phyloP scores from a whole-genome alignment of 2,113 vertebrate genomes.

The Bufo bufo region DNA sequence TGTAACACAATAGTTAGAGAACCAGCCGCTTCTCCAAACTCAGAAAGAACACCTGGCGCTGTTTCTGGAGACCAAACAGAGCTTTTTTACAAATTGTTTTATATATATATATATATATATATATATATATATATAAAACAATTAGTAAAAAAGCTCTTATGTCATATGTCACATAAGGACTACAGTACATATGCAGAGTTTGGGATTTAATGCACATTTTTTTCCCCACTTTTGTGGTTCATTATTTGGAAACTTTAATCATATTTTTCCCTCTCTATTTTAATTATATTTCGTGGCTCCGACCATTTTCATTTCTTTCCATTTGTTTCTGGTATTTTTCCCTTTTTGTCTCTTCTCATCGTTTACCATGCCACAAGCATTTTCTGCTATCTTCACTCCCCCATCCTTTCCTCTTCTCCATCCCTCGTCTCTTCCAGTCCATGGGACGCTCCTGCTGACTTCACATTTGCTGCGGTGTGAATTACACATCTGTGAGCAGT shows the following conservation, averaged over 20 bases:
- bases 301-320: not conserved
- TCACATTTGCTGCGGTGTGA: slow-evolving; percentile 91
- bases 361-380: not conserved
- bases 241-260: not conserved
- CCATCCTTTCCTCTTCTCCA: slow-evolving; percentile 28
- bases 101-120: no score
- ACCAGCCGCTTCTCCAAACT: no score
- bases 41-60: no score
- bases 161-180: no score
- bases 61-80: no score
- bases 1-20: no score
- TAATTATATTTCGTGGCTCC: not conserved
- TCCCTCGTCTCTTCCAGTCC: slow-evolving; percentile 83
- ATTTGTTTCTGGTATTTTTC: not conserved
- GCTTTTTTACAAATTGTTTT: no score
- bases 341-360: not conserved
- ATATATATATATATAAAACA: no score
- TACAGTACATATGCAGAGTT: no score
- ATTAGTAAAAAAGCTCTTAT: no score
- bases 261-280: not conserved
- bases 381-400: not conserved
- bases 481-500: slow-evolving; percentile 95
- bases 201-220: no score
- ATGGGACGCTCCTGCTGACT: slow-evolving; percentile 92
- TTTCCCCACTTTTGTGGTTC: no score